Percentiles rank a stretch among this genome's conserved stretches.
Evolutionary conservation across 2,888 invertebrate genomes (phyloP).

Genomic region (Orchesellides sinensis): DNA sequence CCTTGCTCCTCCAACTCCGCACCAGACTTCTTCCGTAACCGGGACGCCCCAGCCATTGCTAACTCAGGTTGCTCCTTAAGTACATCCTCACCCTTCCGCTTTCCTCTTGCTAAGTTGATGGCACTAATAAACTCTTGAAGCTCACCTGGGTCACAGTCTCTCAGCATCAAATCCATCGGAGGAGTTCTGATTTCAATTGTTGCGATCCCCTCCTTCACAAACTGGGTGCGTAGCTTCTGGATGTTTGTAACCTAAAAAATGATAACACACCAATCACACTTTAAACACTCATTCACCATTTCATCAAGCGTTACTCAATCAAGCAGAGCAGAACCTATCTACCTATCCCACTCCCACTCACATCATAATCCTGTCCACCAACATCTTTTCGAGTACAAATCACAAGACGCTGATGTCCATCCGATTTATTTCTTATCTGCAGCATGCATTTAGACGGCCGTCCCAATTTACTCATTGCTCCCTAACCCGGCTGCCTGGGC

Average conservation of each 20-base stretch:
- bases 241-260: conserved; percentile 39
- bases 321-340: background rate
- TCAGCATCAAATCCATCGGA: conserved; percentile 51
- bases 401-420: conserved; percentile 25
- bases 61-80: background rate
- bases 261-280: background rate
- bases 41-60: background rate
- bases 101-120: background rate
- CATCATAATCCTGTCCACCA: conserved; percentile 37
- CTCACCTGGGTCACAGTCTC: conserved; percentile 18
- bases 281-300: too few relatives aligned
- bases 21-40: too few relatives aligned
- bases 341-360: conserved; percentile 16
- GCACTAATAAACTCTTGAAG: conserved; percentile 27
- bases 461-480: conserved; percentile 4
- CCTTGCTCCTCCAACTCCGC: background rate
- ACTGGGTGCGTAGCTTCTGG: conserved; percentile 34
- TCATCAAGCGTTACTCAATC: background rate
- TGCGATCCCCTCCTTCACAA: conserved; percentile 45
- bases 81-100: background rate
- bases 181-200: conserved; percentile 64
- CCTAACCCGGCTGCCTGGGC: conserved; percentile 43
- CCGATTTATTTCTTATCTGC: conserved; percentile 43
- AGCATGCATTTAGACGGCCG: conserved; percentile 38
- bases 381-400: conserved; percentile 53